phyloP scores from a whole-genome alignment of 2,888 invertebrate genomes.

The Drosophila picticornis region DNA sequence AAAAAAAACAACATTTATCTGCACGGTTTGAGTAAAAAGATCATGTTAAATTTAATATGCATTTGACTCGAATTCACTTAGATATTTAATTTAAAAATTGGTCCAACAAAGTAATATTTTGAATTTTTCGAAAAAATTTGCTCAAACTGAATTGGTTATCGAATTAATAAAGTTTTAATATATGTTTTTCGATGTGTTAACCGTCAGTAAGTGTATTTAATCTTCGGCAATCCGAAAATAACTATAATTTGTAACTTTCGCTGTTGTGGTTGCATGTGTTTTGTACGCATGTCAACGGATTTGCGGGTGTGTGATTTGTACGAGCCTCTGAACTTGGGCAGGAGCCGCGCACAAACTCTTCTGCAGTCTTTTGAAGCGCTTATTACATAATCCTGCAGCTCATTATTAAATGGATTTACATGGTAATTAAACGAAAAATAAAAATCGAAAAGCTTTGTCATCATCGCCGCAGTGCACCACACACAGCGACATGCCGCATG shows the following conservation, averaged over 20 bases:
- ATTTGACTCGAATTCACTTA: too few species aligned
- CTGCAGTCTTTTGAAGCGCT: constrained; percentile 39
- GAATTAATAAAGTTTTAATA: background rate
- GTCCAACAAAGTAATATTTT: background rate
- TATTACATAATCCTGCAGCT: constrained; percentile 63
- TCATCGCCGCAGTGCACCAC: constrained; percentile 1
- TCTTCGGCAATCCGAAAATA: background rate
- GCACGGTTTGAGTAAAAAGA: too few species aligned
- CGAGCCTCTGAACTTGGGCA: constrained; percentile 40
- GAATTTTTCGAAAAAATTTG: background rate
- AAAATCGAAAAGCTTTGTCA: constrained; percentile 46
- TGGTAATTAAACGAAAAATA: constrained; percentile 47
- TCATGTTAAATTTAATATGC: too few species aligned
- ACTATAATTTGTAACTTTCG: background rate
- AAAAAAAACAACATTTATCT: background rate
- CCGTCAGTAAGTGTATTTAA: background rate
- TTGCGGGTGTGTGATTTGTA: constrained; percentile 55
- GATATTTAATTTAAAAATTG: background rate
- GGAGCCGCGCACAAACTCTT: constrained; percentile 6
- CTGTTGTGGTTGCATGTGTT: constrained; percentile 9
- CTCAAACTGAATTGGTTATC: background rate
- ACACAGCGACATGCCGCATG: background rate
- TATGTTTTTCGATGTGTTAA: background rate
- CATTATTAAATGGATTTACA: constrained; percentile 68
- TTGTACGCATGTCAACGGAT: constrained; percentile 47